Base-by-base conservation (phyloP, 2,113 vertebrate genomes). In the Pagrus major region DNA sequence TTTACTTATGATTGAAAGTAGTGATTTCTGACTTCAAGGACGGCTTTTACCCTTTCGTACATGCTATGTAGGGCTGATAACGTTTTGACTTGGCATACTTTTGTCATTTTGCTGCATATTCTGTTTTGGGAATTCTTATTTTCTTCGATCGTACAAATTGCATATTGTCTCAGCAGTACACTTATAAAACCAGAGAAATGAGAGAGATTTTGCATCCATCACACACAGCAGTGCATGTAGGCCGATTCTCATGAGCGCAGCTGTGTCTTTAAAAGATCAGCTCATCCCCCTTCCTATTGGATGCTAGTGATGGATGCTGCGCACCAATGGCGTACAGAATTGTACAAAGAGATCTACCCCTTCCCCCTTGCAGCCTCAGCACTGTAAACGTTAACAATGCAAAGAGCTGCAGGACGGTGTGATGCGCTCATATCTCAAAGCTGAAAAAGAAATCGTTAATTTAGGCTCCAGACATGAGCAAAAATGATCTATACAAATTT, bases 241-340 rank as follows among this genome's bases (percentile, higher is more conserved):
- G 4, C 8, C 0, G 8, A 27, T 21, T 59, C 12, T 61, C 3
- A 6, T 18, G 2, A 35, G 9, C 0, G 14, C 41, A 10, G 70
- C 78, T 75, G 60, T 66, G 20, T 23, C 44, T 78, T 82, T 68
- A 33, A 87, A 10, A 49, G 27, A 35, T 9, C 25, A 46, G 44
- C 21, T 59, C 41, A 39, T 0, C 0, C 11, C 14, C 1, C 0
- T 25, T 64, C 29, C 25, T 27, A 85, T 94, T 94, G 94, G 93
- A 75, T 89, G 82, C 55, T 59, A 51, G 74, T n/a, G 56, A 70
- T 71, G 80, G 54, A 68, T 66, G 55, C 86, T 80, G 67, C 89
- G 88, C 80, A 80, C 95, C 95, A 96, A 96, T 95, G 54, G 59
- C 49, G 47, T 78, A 25, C 80, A 71, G 74, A 82, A 81, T 83